phyloP scores from a whole-genome alignment of 2,888 invertebrate species.

The Lutraria lutraria region DNA sequence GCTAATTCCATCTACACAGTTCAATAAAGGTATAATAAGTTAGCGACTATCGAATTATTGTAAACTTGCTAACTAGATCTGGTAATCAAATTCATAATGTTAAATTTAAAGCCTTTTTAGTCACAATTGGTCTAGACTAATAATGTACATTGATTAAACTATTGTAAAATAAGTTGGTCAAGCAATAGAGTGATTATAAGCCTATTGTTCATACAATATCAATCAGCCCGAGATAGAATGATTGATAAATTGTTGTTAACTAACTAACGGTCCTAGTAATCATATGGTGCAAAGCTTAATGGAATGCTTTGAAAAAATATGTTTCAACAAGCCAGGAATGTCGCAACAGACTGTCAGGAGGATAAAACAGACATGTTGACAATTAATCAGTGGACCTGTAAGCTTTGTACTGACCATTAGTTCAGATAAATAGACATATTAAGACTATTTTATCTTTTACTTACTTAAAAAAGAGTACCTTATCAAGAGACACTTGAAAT shows the following conservation, averaged over 20 bases:
- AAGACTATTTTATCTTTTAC: not conserved
- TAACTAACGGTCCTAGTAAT: not conserved
- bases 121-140: slow-evolving; percentile 37
- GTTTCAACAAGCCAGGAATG: not conserved
- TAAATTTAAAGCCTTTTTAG: slow-evolving; percentile 3
- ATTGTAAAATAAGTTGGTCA: slow-evolving; percentile 35
- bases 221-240: slow-evolving; percentile 22
- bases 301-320: not conserved
- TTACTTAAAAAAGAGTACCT: not conserved
- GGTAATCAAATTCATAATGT: not conserved
- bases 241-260: slow-evolving; percentile 11
- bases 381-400: not conserved
- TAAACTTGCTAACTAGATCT: slow-evolving; percentile 2
- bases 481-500: not conserved
- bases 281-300: not conserved
- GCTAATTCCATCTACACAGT: not conserved
- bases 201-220: slow-evolving; percentile 31
- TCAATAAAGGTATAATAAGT: not conserved
- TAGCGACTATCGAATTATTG: not conserved
- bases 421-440: not conserved
- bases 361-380: not conserved
- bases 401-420: not conserved
- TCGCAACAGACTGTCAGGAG: not conserved
- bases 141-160: slow-evolving; percentile 24
- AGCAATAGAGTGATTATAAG: slow-evolving; percentile 19